Base-by-base conservation (phyloP, 2,113 vertebrate species). In the Grus americana region DNA sequence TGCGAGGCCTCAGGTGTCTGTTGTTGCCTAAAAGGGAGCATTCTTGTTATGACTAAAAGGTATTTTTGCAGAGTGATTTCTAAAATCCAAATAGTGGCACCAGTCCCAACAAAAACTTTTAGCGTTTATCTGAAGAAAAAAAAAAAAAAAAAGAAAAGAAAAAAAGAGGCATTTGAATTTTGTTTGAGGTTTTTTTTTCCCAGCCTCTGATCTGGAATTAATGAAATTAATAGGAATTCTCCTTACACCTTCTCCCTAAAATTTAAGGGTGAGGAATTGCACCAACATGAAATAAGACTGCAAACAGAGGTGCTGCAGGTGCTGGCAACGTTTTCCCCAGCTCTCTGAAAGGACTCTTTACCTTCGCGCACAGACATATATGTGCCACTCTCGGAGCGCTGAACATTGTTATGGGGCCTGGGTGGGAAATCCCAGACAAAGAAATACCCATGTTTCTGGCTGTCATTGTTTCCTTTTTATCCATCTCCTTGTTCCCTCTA, bases 281-380 rank as follows among this genome's bases (percentile, higher is more conserved):
- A 58, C 50, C 30, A 50, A 46, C 29, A 10, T 55, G 44, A 92
- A 92, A 63, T 38, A 75, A 71, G 75, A 32, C 29, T 54, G 50
- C 55, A 50, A 54, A 36, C 3, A 20, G 70, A 65, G 75, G 61
- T 58, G 55, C 66, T 72, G n/a, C 20, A 49, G 58, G 44, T 36
- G 57, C 70, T 72, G 74, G 42, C 24, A 50, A 20, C 61, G 13
- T 47, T 72, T 86, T 21, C 22, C 36, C 24, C 26, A 12, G 58
- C 16, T 79, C 26, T 49, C n/a, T 22, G 38, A 19, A 68, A 20
- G 46, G 10, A 34, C 57, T 52, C 23, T 61, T 72, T 32, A 4
- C 36, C 49, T 16, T 66, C 1, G 1, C 15, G 19, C 26, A 2
- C 18, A 20, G 4, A 5, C 3, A 10, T 18, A 0, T 6, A 6